Base-by-base conservation (phyloP, 2,113 vertebrate genomes). In the Arvicanthis niloticus region DNA sequence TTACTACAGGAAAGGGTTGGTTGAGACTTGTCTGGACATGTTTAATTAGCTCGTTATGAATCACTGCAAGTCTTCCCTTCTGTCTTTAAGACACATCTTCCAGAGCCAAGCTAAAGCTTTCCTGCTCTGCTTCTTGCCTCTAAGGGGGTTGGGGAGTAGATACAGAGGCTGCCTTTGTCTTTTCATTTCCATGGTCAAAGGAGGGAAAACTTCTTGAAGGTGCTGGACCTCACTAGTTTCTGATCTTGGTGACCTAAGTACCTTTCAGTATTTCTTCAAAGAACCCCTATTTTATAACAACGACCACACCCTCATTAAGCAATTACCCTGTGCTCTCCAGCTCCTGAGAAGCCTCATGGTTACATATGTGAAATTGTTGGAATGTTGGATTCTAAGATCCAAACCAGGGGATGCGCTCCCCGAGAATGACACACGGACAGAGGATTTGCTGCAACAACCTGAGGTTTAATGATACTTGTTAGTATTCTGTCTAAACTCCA, bases 21-120 rank as follows among this genome's bases (percentile, higher is more conserved):
- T n/a, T n/a, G 13, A 29, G 58, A 88, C 92, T 93, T 95, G 91
- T 65, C 56, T 29, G 12, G 29, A 45, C 96, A 81, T 1, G 93
- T 78, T 96, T 94, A 75, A 67, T 96, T 67, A 45, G 70, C 65
- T 92, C 87, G 42, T 56, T 87, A 82, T 84, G 87, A 95, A 65
- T 91, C 89, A 67, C 5, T 12, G 7, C 29, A 40, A 65, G 13
- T 58, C 62, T 88, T 42, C 16, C 26, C 8, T 45, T 86, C 8
- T 1, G n/a, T 77, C 65, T 75, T 58, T 58, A 76, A 82, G n/a
- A 72, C 34, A 6, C 6, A 42, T 37, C 62, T 70, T 56, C 21
- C 7, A 56, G n/a, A 96, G 58, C 10, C 85, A 65, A 82, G 68
- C 58, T 5, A 62, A 91, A 67, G 78, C 7, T 12, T 77, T 29